A percentile compares a stretch with the other conserved stretches of the same genome.
Evolutionary conservation across 64 coral and sea anemone genomes (phyloP).

Genomic region (Stylophora pistillata): DNA sequence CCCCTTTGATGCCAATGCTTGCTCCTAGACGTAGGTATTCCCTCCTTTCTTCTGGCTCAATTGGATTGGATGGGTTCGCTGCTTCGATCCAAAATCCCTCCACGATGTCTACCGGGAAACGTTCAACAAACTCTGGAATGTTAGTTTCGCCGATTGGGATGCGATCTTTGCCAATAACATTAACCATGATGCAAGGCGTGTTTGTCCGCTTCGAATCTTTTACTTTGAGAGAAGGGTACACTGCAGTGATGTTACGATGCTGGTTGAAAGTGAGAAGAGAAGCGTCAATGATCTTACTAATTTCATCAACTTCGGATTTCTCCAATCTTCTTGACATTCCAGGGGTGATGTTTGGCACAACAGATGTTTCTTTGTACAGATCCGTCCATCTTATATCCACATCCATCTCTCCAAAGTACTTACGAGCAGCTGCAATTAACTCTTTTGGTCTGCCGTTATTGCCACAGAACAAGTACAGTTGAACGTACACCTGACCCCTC

Average conservation of each 20-base stretch:
- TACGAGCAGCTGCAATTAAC: not conserved
- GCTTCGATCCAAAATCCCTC: slow-evolving; percentile 1
- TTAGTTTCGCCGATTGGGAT: not conserved
- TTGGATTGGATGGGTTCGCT: not conserved
- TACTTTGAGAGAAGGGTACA: not conserved
- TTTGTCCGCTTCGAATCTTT: not conserved
- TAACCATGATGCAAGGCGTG: not conserved
- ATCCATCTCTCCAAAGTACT: not conserved
- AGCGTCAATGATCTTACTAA: too few relatives aligned
- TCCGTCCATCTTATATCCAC: not conserved
- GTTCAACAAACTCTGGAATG: not conserved
- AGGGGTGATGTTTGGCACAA: not conserved
- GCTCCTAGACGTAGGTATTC: not conserved
- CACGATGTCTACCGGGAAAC: not conserved
- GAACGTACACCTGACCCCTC: not conserved
- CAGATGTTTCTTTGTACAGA: not conserved
- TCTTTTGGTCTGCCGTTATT: not conserved
- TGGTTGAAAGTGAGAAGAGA: not conserved
- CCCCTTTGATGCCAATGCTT: not conserved
- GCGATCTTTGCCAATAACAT: slow-evolving; percentile 10
- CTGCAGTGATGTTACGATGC: slow-evolving; percentile 4
- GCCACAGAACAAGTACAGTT: not conserved
- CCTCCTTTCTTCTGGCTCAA: not conserved
- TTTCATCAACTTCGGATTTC: too few relatives aligned
- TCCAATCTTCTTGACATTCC: too few relatives aligned